Conservation (phyloP, 2,113 vertebrate species). For the Geococcyx californianus region DNA sequence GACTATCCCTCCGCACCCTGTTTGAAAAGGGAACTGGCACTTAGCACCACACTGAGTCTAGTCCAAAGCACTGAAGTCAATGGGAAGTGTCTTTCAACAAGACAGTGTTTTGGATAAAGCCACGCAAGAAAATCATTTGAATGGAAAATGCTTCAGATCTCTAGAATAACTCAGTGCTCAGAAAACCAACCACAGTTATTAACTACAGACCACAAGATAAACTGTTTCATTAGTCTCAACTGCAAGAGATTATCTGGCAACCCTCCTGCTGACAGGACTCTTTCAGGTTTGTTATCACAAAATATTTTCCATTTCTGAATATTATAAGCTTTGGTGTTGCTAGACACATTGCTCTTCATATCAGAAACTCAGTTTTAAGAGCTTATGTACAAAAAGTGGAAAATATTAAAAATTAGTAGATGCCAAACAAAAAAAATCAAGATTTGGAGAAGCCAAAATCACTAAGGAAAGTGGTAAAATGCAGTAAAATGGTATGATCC, state of each 20-base stretch:
- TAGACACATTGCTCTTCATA: not conserved
- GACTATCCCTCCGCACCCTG: not conserved
- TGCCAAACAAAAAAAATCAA: not conserved
- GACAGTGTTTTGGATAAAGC: not conserved
- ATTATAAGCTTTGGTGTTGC: not conserved
- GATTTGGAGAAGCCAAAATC: not conserved
- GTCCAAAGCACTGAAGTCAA: not conserved
- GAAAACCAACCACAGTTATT: not conserved
- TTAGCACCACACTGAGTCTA: not conserved
- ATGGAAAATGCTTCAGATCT: conserved; percentile 9
- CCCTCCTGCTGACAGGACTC: not conserved
- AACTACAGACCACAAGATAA: not conserved
- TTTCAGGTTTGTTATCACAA: not conserved
- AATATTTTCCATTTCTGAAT: not conserved
- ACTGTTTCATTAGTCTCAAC: conserved; percentile 16
- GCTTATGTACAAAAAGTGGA: not conserved
- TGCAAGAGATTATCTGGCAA: conserved; percentile 5
- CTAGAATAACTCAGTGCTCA: not conserved
- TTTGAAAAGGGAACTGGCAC: not conserved
- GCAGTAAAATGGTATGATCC: not conserved
- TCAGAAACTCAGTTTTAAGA: not conserved
- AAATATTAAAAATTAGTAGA: not conserved
- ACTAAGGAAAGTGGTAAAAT: not conserved
- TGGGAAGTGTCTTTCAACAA: not conserved
- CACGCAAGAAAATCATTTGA: not conserved